phyloP scores from a whole-genome alignment of 2,888 invertebrate species.

The Limnephilus marmoratus region DNA sequence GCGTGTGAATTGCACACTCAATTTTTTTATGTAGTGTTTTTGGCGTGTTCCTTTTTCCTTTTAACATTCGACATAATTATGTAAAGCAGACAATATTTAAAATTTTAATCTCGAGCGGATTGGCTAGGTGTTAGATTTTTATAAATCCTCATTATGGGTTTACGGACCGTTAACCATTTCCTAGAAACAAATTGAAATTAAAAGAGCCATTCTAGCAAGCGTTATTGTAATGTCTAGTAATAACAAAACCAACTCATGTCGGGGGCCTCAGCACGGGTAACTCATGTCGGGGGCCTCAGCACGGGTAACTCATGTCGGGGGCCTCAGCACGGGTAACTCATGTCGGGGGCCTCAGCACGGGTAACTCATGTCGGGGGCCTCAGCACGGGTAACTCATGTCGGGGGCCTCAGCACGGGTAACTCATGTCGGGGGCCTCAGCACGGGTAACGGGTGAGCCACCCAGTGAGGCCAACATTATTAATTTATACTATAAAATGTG shows the following conservation, averaged over 20 bases:
- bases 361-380: background rate
- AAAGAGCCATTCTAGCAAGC: background rate
- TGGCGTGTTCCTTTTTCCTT: too few relatives aligned
- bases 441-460: too few relatives aligned
- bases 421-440: background rate
- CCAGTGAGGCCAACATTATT: too few relatives aligned
- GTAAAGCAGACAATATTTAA: too few relatives aligned
- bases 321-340: background rate
- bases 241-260: background rate
- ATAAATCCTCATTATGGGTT: too few relatives aligned
- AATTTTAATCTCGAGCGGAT: too few relatives aligned
- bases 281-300: background rate
- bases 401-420: background rate
- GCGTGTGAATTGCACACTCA: too few relatives aligned
- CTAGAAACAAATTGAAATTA: background rate
- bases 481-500: too few relatives aligned
- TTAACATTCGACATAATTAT: too few relatives aligned
- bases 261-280: background rate
- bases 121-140: too few relatives aligned
- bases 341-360: too few relatives aligned
- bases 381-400: background rate
- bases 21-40: too few relatives aligned
- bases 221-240: background rate
- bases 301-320: background rate
- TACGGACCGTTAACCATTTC: background rate